Evolutionary conservation across 1,140 invertebrate genomes (phyloP).

Genomic region (Trachymyrmex cornetzi): DNA sequence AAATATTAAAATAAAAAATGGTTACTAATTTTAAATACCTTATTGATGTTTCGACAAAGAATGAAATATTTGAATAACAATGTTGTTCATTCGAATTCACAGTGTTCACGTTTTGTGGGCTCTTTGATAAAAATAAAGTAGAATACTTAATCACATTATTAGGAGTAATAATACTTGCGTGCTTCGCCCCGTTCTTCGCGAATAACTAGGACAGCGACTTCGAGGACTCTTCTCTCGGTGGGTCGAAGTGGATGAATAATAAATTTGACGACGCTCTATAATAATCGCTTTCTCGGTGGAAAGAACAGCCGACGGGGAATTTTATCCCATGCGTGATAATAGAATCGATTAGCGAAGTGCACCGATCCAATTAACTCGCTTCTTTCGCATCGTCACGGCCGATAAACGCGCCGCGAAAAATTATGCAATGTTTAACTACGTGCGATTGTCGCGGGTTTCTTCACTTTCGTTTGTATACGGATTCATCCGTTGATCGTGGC

Average conservation of each 20-base stretch:
- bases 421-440: conserved; percentile 65
- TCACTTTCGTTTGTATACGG: conserved; percentile 36
- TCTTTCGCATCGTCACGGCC: conserved; percentile 29
- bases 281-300: conserved; percentile 1
- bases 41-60: not conserved
- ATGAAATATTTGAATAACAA: not conserved
- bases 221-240: not conserved
- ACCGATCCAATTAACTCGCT: conserved; percentile 64
- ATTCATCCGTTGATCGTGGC: not conserved
- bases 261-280: conserved; percentile 18
- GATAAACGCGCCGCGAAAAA: conserved; percentile 62
- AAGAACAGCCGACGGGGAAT: not conserved
- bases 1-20: not conserved
- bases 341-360: conserved; percentile 46
- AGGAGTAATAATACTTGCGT: not conserved
- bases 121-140: conserved; percentile 5
- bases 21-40: not conserved
- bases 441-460: conserved; percentile 53
- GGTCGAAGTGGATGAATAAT: conserved; percentile 36
- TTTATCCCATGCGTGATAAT: conserved; percentile 30
- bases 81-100: not conserved
- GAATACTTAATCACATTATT: conserved; percentile 17
- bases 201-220: not conserved
- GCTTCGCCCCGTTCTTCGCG: not conserved
- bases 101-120: not conserved